Evolutionary conservation across 2,888 invertebrate species (phyloP), one percentile per base, ranked within the genome.

Genomic region (Sepioteuthis lessoniana): DNA sequence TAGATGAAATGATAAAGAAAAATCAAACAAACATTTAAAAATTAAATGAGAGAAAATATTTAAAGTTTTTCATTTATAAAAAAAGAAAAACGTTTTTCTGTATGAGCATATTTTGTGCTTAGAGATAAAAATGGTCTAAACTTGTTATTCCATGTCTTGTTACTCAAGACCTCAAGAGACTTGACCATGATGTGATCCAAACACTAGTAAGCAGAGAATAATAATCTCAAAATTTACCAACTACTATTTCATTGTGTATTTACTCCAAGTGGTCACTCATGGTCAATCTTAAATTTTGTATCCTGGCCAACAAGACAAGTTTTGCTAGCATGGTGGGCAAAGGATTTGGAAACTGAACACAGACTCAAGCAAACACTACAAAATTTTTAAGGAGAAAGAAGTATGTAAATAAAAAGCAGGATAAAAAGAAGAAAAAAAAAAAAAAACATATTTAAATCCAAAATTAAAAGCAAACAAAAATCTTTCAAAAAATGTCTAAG

Each of bases 311-410:
- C 76, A 76, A 76, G 76, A 76, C 76, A 76, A 35, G 76, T 76
- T 76, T 76, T 76, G 76, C 76, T 76, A 76, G 76, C 76, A 76
- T 76, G 76, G 76, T n/a, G n/a, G 76, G 76, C 76, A 76, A 76
- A 76, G n/a, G n/a, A 76, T 76, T 76, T 76, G n/a, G 76, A 76
- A 76, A 76, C 76, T 76, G 76, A 76, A 76, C 76, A 76, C 5
- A 60, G 31, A 60, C 60, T 60, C 76, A 76, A 76, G 76, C 76
- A 76, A 76, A 76, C n/a, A n/a, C 60, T 60, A 60, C 31, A 76
- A 55, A n/a, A 35, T 16, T 76, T 76, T 76, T 10, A n/a, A 76
- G n/a, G 16, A 76, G 19, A 76, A 28, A 76, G 3, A 35, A 3
- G 8, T 76, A n/a, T 16, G n/a, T 35, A 76, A 16, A 35, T n/a